Evolutionary conservation across 2,797 vertebrate genomes (phyloP), one percentile per base, ranked within the genome.

Genomic region (Malacoctenus gilli): DNA sequence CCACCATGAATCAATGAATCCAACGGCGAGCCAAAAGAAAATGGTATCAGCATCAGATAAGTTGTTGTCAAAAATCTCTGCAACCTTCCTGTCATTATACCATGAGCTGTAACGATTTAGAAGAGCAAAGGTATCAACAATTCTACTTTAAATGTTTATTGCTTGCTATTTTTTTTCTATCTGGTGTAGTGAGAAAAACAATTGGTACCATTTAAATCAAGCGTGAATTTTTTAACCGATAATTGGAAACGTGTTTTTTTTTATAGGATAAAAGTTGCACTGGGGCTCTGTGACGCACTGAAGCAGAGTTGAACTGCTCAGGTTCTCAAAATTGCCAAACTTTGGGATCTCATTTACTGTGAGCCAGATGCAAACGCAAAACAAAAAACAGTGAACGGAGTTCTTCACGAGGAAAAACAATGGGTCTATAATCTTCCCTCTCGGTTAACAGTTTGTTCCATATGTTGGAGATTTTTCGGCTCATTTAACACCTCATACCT

Each of bases 401-500:
- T n/a, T n/a, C n/a, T n/a, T n/a, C n/a, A n/a, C n/a, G n/a, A n/a
- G n/a, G n/a, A n/a, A n/a, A n/a, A n/a, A n/a, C n/a, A n/a, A n/a
- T 28, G 25, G 19, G n/a, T 11, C 23, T 44, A 3, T 21, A 58
- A 59, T 11, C 34, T 69, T 68, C 68, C 39, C 47, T 56, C 50
- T 61, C 43, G 49, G 66, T 68, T 57, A 64, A 57, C 13, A 52
- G 8, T 16, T 47, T 38, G 19, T 37, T 53, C 9, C 19, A 47
- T 18, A 69, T 58, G 14, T 19, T 2, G 43, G 28, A 11, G 13
- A 16, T 20, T 55, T 14, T 49, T 18, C 30, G 64, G 32, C 31
- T 76, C 36, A 78, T 79, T 82, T 80, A 44, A 35, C 60, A 54
- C 41, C 10, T 43, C 18, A 18, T 19, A 36, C 56, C 43, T 51